Percentiles rank a stretch among this genome's conserved stretches.
Evolutionary conservation across 2,113 vertebrate genomes (phyloP).

Genomic region (Plestiodon gilberti): DNA sequence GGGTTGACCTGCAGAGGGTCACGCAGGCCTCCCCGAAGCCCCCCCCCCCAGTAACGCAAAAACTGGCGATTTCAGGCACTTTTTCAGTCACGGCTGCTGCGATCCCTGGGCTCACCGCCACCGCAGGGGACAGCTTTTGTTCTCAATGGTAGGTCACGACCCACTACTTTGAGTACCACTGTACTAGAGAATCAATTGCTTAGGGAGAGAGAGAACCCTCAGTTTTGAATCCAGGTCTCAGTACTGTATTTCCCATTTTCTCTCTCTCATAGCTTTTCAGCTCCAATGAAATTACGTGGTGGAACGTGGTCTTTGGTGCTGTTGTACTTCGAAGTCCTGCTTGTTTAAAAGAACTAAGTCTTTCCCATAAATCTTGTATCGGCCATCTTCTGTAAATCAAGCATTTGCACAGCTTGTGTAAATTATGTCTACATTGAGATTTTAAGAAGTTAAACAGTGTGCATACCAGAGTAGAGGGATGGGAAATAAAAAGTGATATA

Average conservation of each 20-base stretch:
- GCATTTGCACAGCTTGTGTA: conserved; percentile 76
- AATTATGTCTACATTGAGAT: conserved; percentile 81
- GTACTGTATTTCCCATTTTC: conserved; percentile 47
- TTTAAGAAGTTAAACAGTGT: conserved; percentile 79
- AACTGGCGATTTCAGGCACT: too few species aligned
- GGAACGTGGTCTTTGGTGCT: conserved; percentile 28
- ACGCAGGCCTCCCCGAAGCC: too few species aligned
- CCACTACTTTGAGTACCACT: too few species aligned
- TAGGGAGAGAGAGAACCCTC: conserved; percentile 30
- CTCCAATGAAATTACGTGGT: conserved; percentile 59
- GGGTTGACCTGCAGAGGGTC: too few species aligned
- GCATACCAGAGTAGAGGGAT: conserved; percentile 80
- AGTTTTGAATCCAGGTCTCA: conserved; percentile 36
- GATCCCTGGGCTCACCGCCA: too few species aligned
- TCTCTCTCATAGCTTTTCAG: conserved; percentile 49
- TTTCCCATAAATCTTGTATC: conserved; percentile 73
- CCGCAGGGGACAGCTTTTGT: too few species aligned
- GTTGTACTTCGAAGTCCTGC: conserved; percentile 54
- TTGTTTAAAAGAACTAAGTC: conserved; percentile 68
- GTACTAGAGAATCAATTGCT: conserved; percentile 8
- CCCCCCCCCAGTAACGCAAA: too few species aligned
- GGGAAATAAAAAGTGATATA: conserved; percentile 86
- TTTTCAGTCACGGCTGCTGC: too few species aligned
- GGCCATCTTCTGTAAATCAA: conserved; percentile 72
- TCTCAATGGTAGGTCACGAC: too few species aligned